Evolutionary conservation across 53 echinoderm and acorn worm genomes (phyloP).

Genomic region (Holothuria scabra): DNA sequence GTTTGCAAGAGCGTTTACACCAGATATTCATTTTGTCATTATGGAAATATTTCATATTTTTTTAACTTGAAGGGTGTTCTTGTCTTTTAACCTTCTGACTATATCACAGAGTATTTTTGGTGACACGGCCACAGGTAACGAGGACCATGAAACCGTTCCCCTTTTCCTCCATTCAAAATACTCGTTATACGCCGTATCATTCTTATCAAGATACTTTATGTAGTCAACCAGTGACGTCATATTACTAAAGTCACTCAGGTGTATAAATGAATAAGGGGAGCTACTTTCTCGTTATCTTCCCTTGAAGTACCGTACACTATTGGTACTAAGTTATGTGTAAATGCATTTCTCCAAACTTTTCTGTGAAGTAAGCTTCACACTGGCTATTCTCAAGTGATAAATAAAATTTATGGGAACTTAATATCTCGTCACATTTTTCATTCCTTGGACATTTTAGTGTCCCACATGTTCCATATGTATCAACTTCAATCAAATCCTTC

Average conservation of each 20-base stretch:
- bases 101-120: too few species aligned
- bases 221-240: slow-evolving; percentile 51
- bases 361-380: neutral
- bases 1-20: too few species aligned
- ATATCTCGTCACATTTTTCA: too few species aligned
- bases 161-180: slow-evolving; percentile 72
- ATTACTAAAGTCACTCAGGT: slow-evolving; percentile 65
- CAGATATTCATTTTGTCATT: too few species aligned
- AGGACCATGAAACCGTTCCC: slow-evolving; percentile 32
- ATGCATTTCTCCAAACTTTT: slow-evolving; percentile 10
- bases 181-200: slow-evolving; percentile 70
- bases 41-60: too few species aligned
- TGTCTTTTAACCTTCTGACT: too few species aligned
- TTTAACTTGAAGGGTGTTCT: too few species aligned
- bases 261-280: slow-evolving; percentile 71
- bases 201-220: slow-evolving; percentile 57
- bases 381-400: neutral
- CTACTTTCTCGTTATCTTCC: slow-evolving; percentile 67
- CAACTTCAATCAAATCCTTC: slow-evolving; percentile 61
- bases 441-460: slow-evolving; percentile 50
- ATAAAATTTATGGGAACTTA: slow-evolving; percentile 21
- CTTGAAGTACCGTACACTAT: slow-evolving; percentile 73
- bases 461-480: slow-evolving; percentile 76
- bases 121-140: too few species aligned
- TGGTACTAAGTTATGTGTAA: slow-evolving; percentile 62